Evolutionary conservation across 2,113 vertebrate species (phyloP).

Genomic region (Macquaria ambigua): DNA sequence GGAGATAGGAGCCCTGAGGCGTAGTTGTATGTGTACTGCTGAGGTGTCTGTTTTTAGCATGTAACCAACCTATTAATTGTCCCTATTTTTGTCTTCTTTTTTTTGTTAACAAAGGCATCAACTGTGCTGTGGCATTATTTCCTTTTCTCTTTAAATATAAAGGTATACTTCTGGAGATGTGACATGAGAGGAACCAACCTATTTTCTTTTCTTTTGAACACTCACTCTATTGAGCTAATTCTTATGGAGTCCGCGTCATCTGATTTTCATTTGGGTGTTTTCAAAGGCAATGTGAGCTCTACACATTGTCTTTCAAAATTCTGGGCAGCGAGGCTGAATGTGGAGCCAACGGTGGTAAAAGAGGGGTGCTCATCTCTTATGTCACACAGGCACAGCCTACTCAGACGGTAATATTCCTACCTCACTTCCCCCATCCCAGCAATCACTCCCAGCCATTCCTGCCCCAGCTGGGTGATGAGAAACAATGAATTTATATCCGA

Average conservation of each 20-base stretch:
- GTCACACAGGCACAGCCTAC: slow-evolving; percentile 48
- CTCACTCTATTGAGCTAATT: slow-evolving; percentile 27
- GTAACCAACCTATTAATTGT: slow-evolving; percentile 66
- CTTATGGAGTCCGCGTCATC: slow-evolving; percentile 20
- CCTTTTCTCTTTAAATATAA: slow-evolving; percentile 45
- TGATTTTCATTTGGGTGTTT: slow-evolving; percentile 57
- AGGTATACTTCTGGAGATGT: slow-evolving; percentile 32
- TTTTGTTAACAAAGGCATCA: slow-evolving; percentile 46
- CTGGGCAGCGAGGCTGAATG: slow-evolving; percentile 34
- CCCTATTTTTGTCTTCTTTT: slow-evolving; percentile 59
- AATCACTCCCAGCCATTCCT: slow-evolving; percentile 71
- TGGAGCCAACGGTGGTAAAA: slow-evolving; percentile 42
- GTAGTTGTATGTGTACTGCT: slow-evolving; percentile 36
- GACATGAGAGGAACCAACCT: slow-evolving; percentile 37
- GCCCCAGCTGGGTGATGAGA: slow-evolving; percentile 78
- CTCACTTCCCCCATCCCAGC: slow-evolving; percentile 66
- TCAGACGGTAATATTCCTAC: slow-evolving; percentile 70
- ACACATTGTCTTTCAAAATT: slow-evolving; percentile 43
- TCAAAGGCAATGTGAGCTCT: slow-evolving; percentile 37
- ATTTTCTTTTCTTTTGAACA: slow-evolving; percentile 42
- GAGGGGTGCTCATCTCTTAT: slow-evolving; percentile 48
- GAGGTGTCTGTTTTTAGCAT: slow-evolving; percentile 52
- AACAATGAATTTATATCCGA: slow-evolving; percentile 81
- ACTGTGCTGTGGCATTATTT: slow-evolving; percentile 28
- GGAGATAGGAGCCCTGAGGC: slow-evolving; percentile 45